Base-by-base conservation (phyloP, 2,113 vertebrate genomes). In the Archocentrus centrarchus region DNA sequence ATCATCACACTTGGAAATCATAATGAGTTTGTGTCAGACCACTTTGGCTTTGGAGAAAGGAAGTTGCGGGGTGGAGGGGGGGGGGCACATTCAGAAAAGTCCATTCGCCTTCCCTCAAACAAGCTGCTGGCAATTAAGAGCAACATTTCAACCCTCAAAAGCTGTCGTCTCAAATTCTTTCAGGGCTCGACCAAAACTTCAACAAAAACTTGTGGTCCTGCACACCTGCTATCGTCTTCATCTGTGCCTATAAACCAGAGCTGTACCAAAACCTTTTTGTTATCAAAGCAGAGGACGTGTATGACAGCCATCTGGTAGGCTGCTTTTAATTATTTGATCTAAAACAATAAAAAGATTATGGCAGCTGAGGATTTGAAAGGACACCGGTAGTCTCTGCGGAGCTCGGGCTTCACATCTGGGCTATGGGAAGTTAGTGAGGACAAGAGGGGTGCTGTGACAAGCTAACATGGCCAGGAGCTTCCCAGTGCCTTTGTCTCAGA, bases 381-480 rank as follows among this genome's bases (percentile, higher is more conserved):
- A 94, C 91, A 91, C 93, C 92, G 96, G 96, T 95, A 91, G 96
- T 95, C 93, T 95, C 95, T 93, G 91, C 73, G 79, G 90, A 96
- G 92, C 97, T 97, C 97, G 97, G 97, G 95, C 95, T 93, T 93
- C 94, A 95, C 97, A 97, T 97, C 97, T 97, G 97, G 97, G 95
- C 92, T 91, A 89, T 92, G 95, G 77, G 77, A 95, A 95, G 95
- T 96, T 96, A 96, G 95, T 93, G 90, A 93, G 95, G 94, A 94
- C 95, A 92, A 41, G 78, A 78, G 79, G 87, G 83, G 85, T 44
- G 78, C 79, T 81, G 86, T 82, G 89, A 93, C 86, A 75, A 75
- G 59, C 41, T 24, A 80, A 83, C 86, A 4, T 14, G n/a, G 86
- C 84, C 60, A 22, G 61, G 35, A 47, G 62, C 59, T 79, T 63